Evolutionary conservation across 2,888 invertebrate genomes (phyloP).

Genomic region (Apodemia zela): DNA sequence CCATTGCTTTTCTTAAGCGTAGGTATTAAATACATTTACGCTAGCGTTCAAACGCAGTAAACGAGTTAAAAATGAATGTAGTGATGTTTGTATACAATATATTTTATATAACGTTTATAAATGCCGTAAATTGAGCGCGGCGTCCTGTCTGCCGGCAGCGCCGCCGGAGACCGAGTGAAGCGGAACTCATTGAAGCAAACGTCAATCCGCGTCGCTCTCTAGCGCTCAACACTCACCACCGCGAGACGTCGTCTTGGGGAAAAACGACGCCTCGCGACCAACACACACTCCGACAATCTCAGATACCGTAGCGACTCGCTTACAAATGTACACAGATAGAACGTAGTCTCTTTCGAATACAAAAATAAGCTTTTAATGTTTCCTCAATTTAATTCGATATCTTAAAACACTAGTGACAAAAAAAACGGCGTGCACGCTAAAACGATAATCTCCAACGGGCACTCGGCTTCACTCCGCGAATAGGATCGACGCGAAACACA

Average conservation of each 20-base stretch:
- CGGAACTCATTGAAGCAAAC: constrained; percentile 49
- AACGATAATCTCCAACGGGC: constrained; percentile 59
- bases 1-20: constrained; percentile 72
- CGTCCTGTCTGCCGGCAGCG: constrained; percentile 32
- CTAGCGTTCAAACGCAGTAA: constrained; percentile 60
- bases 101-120: constrained; percentile 33
- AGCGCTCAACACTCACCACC: constrained; percentile 39
- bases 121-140: constrained; percentile 42
- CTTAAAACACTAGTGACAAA: constrained; percentile 72
- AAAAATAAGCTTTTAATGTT: constrained; percentile 79
- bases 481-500: constrained; percentile 53
- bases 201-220: constrained; percentile 49
- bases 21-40: constrained; percentile 64
- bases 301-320: constrained; percentile 30
- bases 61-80: constrained; percentile 54
- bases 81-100: constrained; percentile 42
- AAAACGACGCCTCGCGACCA: constrained; percentile 69
- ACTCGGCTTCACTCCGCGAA: constrained; percentile 52
- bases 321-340: constrained; percentile 70
- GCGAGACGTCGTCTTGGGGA: constrained; percentile 72
- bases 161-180: constrained; percentile 34
- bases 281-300: constrained; percentile 31
- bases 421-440: constrained; percentile 65
- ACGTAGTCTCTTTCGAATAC: constrained; percentile 73
- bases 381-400: constrained; percentile 72